Conservation (phyloP, 2,113 vertebrate species). For the Hirundichthys speculiger region DNA sequence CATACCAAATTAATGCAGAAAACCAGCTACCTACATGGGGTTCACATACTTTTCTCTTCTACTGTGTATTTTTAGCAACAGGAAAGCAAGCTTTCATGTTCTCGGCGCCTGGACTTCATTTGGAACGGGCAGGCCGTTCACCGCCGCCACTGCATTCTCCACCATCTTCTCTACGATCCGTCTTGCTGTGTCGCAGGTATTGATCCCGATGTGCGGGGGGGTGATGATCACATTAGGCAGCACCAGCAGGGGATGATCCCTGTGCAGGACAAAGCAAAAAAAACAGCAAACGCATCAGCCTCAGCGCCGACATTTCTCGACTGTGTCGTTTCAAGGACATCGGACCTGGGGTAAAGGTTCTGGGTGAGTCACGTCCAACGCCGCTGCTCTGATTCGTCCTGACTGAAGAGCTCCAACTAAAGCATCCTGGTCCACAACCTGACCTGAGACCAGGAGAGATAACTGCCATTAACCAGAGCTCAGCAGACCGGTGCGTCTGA, state of each 20-base stretch:
- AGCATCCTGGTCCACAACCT: conserved; percentile 73
- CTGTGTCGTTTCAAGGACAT: neutral
- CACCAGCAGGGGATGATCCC: conserved; percentile 46
- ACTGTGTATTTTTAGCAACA: no score
- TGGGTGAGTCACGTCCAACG: conserved; percentile 73
- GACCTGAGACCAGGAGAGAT: conserved; percentile 51
- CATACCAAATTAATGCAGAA: no score
- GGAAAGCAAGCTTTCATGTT: neutral
- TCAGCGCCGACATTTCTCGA: neutral
- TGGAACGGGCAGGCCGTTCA: conserved; percentile 32
- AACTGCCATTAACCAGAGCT: neutral
- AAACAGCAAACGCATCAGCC: neutral
- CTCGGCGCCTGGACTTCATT: conserved; percentile 39
- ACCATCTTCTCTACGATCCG: conserved; percentile 38
- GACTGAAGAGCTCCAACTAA: conserved; percentile 69
- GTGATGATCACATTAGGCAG: conserved; percentile 50
- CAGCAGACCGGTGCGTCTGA: neutral
- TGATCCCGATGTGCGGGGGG: conserved; percentile 43
- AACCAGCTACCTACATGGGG: no score
- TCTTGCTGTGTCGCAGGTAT: neutral
- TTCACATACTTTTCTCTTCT: no score
- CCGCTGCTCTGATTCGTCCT: conserved; percentile 44
- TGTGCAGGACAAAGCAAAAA: neutral
- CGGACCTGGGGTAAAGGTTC: conserved; percentile 79
- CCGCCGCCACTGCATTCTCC: conserved; percentile 34